These are phyloP conservation scores for Otis tarda DNA, from an alignment of 2,113 vertebrate genomes.

Conservation along the genomic window DNA sequence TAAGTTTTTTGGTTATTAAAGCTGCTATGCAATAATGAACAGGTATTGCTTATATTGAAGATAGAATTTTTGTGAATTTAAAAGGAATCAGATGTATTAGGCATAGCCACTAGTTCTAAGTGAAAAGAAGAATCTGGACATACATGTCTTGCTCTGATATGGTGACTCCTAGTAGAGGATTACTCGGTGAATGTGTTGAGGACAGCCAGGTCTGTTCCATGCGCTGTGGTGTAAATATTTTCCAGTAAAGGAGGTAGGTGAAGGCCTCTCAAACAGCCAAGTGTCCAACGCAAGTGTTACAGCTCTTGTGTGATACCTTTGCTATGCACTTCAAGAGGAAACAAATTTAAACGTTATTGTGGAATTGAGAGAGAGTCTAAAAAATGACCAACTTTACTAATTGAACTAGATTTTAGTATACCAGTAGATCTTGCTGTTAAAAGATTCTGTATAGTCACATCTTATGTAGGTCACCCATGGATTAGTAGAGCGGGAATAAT, in stretches of 20 bases:
- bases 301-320: not conserved
- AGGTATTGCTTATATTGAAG: not conserved
- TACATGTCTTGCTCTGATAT: not conserved
- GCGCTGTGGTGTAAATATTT: not conserved
- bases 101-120: not conserved
- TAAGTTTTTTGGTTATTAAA: not conserved
- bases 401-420: not conserved
- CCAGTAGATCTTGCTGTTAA: not conserved
- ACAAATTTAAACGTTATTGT: not conserved
- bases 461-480: not conserved
- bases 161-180: not conserved
- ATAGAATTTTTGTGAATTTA: not conserved
- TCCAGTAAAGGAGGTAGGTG: not conserved
- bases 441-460: not conserved
- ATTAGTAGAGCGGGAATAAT: not conserved
- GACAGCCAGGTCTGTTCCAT: not conserved
- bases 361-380: not conserved
- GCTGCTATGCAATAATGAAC: not conserved
- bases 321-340: not conserved
- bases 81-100: not conserved
- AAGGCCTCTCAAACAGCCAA: not conserved
- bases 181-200: not conserved
- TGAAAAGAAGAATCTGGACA: not conserved
- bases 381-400: not conserved
- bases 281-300: not conserved